Conservation (phyloP, 2,797 vertebrate genomes). For the Artibeus lituratus region DNA sequence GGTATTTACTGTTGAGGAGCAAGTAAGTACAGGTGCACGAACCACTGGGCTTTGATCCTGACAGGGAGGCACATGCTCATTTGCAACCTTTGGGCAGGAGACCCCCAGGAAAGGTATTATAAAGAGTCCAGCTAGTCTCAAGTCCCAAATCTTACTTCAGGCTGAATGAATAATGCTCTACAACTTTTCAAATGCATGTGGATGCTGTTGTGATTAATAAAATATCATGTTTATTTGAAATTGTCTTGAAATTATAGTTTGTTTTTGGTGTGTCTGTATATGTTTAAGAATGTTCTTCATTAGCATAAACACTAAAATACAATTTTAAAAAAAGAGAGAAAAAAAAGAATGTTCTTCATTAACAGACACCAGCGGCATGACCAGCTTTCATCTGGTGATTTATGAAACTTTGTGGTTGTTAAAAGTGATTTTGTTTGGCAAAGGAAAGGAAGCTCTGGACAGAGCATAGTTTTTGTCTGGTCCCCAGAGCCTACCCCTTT, state of each 20-base stretch:
- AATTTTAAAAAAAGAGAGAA: not conserved
- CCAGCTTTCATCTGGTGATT: constrained; percentile 43
- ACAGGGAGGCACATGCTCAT: not conserved
- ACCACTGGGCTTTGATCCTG: not conserved
- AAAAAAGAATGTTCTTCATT: not conserved
- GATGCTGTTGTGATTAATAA: constrained; percentile 26
- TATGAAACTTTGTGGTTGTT: constrained; percentile 62
- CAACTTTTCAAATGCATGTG: not conserved
- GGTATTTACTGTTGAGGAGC: not conserved
- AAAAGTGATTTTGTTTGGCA: constrained; percentile 53
- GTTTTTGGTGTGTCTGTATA: not conserved
- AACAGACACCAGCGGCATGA: not conserved
- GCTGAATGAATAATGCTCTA: not conserved
- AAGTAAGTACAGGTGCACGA: not conserved
- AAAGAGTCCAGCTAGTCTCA: not conserved
- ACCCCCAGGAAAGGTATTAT: not conserved
- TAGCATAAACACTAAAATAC: not conserved
- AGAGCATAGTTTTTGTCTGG: not conserved
- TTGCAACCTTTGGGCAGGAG: not conserved
- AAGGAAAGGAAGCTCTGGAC: not conserved
- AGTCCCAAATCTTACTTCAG: not conserved
- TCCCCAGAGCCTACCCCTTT: not conserved
- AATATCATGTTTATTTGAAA: not conserved
- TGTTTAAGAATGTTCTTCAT: not conserved
- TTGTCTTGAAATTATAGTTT: constrained; percentile 18